Evolutionary conservation across 2,888 invertebrate species (phyloP), one percentile per base, ranked within the genome.

Genomic region (Operophtera brumata): DNA sequence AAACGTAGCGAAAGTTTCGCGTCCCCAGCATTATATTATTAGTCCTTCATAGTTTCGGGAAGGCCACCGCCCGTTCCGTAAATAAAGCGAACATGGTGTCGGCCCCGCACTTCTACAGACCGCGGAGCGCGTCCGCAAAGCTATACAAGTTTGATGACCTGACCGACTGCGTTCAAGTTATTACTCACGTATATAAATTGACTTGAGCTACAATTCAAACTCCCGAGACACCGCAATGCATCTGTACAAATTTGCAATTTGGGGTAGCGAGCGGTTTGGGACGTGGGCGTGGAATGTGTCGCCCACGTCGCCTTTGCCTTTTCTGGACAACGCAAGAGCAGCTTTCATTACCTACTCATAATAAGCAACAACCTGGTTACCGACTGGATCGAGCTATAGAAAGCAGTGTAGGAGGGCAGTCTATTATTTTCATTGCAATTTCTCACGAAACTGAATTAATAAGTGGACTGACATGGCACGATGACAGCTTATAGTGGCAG

Each of bases 381-480:
- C 59, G 2, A 4, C 20, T 57, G 57, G 57, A 47, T 61, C 54
- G 47, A 61, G 39, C 40, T 61, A 65, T 72, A 82, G 82, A 82
- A 84, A 83, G 78, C 60, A n/a, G 72, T 72, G 85, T 86, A 77
- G 86, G 86, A 69, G 79, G 81, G 75, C 74, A 69, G 37, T 61
- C 57, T 63, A 70, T 68, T 70, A 69, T 64, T 66, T 69, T 66
- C 54, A 47, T 25, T 45, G 20, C 40, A 59, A 71, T 70, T 65
- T 68, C 62, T 53, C 61, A 52, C 65, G 57, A 59, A 53, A 49
- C 54, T 35, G 55, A 59, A 62, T 54, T 44, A 67, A 57, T 65
- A 56, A 66, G 60, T 55, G 57, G 42, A 62, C 60, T 49, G 66
- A 43, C 54, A 59, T 42, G 51, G 54, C 39, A 45, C 28, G 41